phyloP scores from a whole-genome alignment of 1,140 invertebrate genomes.

The Pseudomyrmex gracilis region DNA sequence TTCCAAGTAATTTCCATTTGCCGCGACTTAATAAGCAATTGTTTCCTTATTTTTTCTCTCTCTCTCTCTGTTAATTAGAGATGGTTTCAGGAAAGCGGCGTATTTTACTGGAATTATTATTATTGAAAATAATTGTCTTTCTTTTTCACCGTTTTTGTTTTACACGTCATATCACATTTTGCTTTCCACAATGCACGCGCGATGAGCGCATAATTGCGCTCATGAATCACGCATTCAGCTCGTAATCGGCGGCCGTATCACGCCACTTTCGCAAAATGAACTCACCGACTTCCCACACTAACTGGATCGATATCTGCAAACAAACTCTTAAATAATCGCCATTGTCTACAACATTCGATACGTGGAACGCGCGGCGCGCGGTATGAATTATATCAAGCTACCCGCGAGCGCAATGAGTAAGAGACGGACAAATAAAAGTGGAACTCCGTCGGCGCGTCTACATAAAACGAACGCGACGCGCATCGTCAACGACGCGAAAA shows the following conservation, averaged over 20 bases:
- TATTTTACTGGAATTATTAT: no score
- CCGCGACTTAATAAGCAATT: no score
- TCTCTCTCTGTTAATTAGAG: no score
- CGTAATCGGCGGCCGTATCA: neutral
- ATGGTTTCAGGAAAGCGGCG: no score
- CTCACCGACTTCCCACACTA: neutral
- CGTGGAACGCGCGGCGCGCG: conserved; percentile 13
- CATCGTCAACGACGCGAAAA: conserved; percentile 6
- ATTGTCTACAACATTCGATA: conserved; percentile 35
- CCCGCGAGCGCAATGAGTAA: neutral
- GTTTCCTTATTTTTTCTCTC: no score
- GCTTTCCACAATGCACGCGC: neutral
- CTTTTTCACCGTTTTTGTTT: no score
- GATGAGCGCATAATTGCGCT: neutral
- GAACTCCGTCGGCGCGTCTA: neutral
- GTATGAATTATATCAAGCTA: neutral
- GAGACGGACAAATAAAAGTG: conserved; percentile 34
- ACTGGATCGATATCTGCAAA: conserved; percentile 43
- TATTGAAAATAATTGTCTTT: conserved; percentile 9
- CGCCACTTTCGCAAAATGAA: conserved; percentile 37
- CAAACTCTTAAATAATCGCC: conserved; percentile 45
- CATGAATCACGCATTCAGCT: conserved; percentile 44
- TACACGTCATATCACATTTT: no score
- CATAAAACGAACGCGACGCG: no score
- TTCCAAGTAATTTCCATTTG: no score